Conservation (phyloP, 2,888 invertebrate genomes). For the Monopis laevigella region DNA sequence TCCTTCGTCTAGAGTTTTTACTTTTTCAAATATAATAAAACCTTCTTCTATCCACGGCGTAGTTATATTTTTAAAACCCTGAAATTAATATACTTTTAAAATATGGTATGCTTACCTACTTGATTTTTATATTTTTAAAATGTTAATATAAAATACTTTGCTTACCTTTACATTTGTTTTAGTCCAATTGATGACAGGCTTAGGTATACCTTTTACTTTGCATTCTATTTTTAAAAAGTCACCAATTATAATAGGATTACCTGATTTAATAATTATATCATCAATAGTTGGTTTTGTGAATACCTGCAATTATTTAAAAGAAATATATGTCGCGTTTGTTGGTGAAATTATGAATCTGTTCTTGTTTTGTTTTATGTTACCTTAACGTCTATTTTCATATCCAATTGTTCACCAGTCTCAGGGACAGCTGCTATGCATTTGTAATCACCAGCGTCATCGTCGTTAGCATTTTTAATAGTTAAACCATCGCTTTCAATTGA, state of each 20-base stretch:
- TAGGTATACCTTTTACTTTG: constrained; percentile 35
- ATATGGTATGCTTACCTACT: neutral
- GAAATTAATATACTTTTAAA: neutral
- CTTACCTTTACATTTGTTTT: constrained; percentile 36
- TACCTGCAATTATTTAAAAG: constrained; percentile 27
- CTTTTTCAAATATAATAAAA: constrained; percentile 29
- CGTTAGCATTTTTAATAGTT: constrained; percentile 26
- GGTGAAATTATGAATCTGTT: neutral
- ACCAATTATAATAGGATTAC: constrained; percentile 26
- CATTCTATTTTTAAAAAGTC: constrained; percentile 36
- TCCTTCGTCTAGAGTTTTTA: constrained; percentile 34
- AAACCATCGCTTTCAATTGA: constrained; percentile 29
- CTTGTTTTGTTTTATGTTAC: constrained; percentile 17
- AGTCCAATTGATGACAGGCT: constrained; percentile 38
- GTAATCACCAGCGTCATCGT: constrained; percentile 30
- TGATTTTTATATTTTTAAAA: neutral
- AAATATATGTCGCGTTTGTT: constrained; percentile 8
- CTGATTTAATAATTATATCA: constrained; percentile 30
- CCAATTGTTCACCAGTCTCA: constrained; percentile 26
- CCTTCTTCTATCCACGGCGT: constrained; percentile 2
- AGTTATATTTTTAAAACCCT: neutral
- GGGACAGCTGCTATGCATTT: constrained; percentile 28
- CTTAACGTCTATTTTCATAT: constrained; percentile 28
- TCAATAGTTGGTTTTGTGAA: constrained; percentile 33
- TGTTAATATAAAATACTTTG: constrained; percentile 10